These are phyloP conservation scores for Enteromius afrohamiltoni DNA, from an alignment of 2,797 vertebrate species.

Conservation along the genomic window DNA sequence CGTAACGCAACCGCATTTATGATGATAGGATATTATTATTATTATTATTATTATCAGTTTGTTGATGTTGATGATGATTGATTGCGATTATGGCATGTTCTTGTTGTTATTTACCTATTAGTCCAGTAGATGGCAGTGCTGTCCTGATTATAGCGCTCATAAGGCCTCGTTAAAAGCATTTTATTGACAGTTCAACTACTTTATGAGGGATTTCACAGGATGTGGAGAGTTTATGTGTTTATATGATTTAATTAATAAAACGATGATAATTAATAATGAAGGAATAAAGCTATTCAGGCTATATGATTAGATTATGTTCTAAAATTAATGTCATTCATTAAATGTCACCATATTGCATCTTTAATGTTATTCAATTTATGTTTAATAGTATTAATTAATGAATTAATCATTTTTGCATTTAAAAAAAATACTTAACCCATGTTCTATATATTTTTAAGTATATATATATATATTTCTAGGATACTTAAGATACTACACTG, in stretches of 20 bases:
- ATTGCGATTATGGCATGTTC: background rate
- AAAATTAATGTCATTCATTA: background rate
- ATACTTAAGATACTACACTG: background rate
- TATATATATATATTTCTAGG: background rate
- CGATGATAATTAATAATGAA: background rate
- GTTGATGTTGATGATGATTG: background rate
- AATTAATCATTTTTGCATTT: background rate
- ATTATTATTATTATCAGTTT: background rate
- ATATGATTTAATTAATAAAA: background rate
- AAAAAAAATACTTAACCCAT: background rate
- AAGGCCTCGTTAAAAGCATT: background rate
- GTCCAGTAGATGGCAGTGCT: slow-evolving; percentile 62
- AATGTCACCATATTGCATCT: background rate
- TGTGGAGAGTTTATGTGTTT: background rate
- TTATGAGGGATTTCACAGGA: background rate
- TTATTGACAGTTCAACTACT: background rate
- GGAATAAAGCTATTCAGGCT: background rate
- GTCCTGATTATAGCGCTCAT: slow-evolving; percentile 6
- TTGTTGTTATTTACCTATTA: background rate
- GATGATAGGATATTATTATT: background rate
- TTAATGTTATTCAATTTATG: background rate
- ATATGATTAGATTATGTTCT: background rate
- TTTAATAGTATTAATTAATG: background rate
- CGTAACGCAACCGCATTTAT: background rate
- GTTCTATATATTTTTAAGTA: background rate